A percentile compares a stretch with the other conserved stretches of the same genome.
phyloP scores from a whole-genome alignment of 2,113 vertebrate genomes.

The Antigone vipio region DNA sequence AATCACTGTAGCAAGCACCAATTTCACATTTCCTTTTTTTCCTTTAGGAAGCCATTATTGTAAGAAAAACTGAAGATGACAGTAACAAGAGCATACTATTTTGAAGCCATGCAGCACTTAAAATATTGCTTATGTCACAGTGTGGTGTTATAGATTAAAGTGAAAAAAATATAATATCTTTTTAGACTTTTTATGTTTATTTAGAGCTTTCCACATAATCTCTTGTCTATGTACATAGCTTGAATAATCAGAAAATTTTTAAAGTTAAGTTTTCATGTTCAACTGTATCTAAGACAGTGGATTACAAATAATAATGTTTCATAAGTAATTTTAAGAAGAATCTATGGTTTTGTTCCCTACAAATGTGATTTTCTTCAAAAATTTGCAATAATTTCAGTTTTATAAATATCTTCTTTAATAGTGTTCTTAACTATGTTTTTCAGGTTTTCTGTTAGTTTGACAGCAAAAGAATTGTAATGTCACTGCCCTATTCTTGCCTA shows the following conservation, averaged over 20 bases:
- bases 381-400: not conserved
- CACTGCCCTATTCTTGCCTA: not conserved
- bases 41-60: not conserved
- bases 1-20: not conserved
- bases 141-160: not conserved
- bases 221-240: not conserved
- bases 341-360: not conserved
- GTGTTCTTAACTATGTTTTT: not conserved
- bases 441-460: not conserved
- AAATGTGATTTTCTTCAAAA: not conserved
- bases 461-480: not conserved
- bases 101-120: not conserved
- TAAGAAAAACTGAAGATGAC: not conserved
- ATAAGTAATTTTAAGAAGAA: not conserved
- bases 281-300: not conserved
- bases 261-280: not conserved
- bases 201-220: not conserved
- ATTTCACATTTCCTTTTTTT: not conserved
- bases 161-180: not conserved
- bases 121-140: not conserved
- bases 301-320: not conserved
- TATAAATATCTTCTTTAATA: not conserved
- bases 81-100: not conserved
- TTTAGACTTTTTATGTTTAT: not conserved
- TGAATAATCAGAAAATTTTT: not conserved